These are phyloP conservation scores for Toxotes jaculatrix DNA, from an alignment of 2,113 vertebrate species.

Conservation along the genomic window DNA sequence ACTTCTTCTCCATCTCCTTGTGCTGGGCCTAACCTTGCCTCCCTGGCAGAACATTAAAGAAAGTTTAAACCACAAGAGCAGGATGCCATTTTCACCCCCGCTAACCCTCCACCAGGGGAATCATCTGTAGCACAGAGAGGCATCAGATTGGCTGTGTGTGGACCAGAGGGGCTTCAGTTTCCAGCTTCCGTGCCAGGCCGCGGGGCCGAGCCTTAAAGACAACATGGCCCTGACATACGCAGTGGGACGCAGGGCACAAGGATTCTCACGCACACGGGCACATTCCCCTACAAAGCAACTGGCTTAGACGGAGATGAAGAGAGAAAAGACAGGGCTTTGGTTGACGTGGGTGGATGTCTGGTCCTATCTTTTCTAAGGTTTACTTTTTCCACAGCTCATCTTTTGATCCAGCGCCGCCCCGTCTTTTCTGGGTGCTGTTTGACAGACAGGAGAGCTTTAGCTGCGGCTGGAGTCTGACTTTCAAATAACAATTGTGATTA, in stretches of 20 bases:
- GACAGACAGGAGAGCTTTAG: constrained; percentile 47
- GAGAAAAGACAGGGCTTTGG: constrained; percentile 63
- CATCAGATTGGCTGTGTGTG: constrained; percentile 69
- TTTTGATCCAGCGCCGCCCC: constrained; percentile 62
- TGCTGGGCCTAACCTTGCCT: constrained; percentile 43
- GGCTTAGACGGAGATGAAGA: constrained; percentile 57
- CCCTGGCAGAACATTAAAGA: constrained; percentile 69
- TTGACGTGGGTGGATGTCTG: constrained; percentile 69
- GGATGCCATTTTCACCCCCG: constrained; percentile 71
- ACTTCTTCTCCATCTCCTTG: constrained; percentile 32
- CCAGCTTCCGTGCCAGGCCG: constrained; percentile 69
- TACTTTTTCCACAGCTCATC: constrained; percentile 66
- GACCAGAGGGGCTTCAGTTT: constrained; percentile 69
- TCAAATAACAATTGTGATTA: constrained; percentile 38
- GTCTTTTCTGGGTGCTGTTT: constrained; percentile 23
- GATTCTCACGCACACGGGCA: constrained; percentile 52
- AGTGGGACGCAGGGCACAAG: constrained; percentile 40
- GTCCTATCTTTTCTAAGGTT: constrained; percentile 62
- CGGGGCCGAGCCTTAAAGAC: constrained; percentile 55
- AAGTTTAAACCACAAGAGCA: constrained; percentile 52
- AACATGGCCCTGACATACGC: constrained; percentile 50
- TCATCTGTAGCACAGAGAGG: constrained; percentile 59
- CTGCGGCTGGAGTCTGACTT: constrained; percentile 38
- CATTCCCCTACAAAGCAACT: constrained; percentile 63
- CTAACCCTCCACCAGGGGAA: constrained; percentile 59